Evolutionary conservation across 2,797 vertebrate genomes (phyloP).

Genomic region (Sebastes jordani): DNA sequence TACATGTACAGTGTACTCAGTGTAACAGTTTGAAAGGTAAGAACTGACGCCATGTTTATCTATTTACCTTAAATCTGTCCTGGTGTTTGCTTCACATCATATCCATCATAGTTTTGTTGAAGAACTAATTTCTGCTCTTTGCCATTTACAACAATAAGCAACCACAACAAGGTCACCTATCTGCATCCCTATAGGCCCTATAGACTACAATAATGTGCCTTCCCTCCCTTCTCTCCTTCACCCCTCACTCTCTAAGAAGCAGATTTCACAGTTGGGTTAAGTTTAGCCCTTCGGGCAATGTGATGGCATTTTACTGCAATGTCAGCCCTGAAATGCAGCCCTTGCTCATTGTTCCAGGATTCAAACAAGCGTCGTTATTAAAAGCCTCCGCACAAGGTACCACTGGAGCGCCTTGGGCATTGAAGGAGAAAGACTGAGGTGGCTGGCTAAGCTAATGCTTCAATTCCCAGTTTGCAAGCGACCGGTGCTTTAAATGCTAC

Average conservation of each 20-base stretch:
- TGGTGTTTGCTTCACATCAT: not conserved
- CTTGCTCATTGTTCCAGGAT: slow-evolving; percentile 69
- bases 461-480: slow-evolving; percentile 48
- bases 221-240: slow-evolving; percentile 22
- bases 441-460: slow-evolving; percentile 40
- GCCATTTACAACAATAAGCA: slow-evolving; percentile 1
- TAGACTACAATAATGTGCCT: slow-evolving; percentile 18
- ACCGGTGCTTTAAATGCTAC: slow-evolving; percentile 13
- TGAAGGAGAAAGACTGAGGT: slow-evolving; percentile 46
- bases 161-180: not conserved
- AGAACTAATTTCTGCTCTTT: not conserved
- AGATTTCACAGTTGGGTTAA: slow-evolving; percentile 71
- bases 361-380: slow-evolving; percentile 72
- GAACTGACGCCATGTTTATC: not conserved
- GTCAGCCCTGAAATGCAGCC: slow-evolving; percentile 69
- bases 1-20: not conserved
- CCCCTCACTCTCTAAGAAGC: slow-evolving; percentile 31
- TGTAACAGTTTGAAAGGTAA: not conserved
- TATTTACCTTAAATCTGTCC: not conserved
- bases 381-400: slow-evolving; percentile 57
- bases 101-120: not conserved
- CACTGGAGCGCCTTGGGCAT: slow-evolving; percentile 46
- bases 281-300: slow-evolving; percentile 65
- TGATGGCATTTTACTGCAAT: slow-evolving; percentile 72
- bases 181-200: not conserved